Base-by-base conservation (phyloP, 2,797 vertebrate genomes). In the Poeciliopsis presidionis region DNA sequence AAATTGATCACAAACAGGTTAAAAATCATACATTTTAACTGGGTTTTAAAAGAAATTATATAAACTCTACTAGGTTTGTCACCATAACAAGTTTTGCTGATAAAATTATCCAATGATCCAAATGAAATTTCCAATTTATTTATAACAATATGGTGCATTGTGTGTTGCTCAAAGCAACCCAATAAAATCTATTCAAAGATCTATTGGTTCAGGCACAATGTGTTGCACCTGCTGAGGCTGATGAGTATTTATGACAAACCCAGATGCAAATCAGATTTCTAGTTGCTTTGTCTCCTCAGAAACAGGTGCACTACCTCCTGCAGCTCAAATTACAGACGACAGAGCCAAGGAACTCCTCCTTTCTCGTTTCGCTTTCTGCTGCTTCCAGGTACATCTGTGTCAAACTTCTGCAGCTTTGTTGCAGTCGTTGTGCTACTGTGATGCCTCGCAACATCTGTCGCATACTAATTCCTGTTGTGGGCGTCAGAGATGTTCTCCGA, bases 391-490 rank as follows among this genome's bases (percentile, higher is more conserved):
- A 74, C 72, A 78, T 85, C 82, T 76, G 73, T 72, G 75, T 82
- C 73, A 53, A 71, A 86, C 78, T 83, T 91, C 74, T 85, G 77
- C 88, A 78, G 86, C 85, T 87, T 74, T 39, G 74, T 73, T 80
- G 74, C 72, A 46, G 81, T 74, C 79, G 87, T 79, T 86, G 81
- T 81, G 83, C 81, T 83, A 84, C 82, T 78, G 47, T 80, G 81
- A 85, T 67, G 73, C 84, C 81, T 75, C 51, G 22, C 59, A 73
- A 63, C 83, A 86, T 74, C 83, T 79, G 82, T 73, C 81, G 89
- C 87, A 91, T 92, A 81, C 88, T 86, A 79, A 93, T 88, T 77
- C n/a, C 9, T 12, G 47, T 43, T 55, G 84, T 81, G 77, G 82
- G 81, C 6, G 74, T 76, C 81, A 36, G 79, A 28, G 63, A 78